Conservation (phyloP, 2,797 vertebrate genomes). For the Streptopelia turtur region DNA sequence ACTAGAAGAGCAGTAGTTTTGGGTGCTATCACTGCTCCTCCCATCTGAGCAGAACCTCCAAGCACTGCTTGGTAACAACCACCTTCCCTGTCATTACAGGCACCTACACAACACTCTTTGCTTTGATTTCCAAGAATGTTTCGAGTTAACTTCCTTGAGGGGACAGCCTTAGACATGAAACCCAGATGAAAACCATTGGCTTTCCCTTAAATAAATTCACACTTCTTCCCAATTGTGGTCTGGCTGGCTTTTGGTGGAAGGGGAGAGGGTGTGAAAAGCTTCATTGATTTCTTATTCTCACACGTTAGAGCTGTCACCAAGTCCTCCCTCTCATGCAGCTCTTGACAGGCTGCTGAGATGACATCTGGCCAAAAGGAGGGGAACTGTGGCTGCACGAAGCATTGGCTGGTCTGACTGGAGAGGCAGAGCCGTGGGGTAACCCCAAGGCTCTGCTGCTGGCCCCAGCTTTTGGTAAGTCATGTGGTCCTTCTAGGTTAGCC, state of each 20-base stretch:
- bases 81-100: background rate
- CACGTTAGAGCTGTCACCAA: background rate
- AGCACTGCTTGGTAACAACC: background rate
- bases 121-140: background rate
- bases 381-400: accelerated
- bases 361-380: background rate
- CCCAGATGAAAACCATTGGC: background rate
- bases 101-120: background rate
- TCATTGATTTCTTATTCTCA: background rate
- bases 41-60: accelerated
- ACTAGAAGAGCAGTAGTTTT: background rate
- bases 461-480: accelerated
- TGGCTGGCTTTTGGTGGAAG: background rate
- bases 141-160: background rate
- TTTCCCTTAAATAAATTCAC: background rate
- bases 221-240: background rate
- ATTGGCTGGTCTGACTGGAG: accelerated
- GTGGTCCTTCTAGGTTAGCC: background rate
- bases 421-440: background rate
- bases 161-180: background rate
- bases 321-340: background rate
- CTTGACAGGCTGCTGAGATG: background rate
- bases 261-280: background rate
- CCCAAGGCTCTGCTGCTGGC: background rate
- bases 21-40: background rate